These are phyloP conservation scores for Cettia cetti DNA, from an alignment of 2,113 vertebrate genomes.

Conservation along the genomic window DNA sequence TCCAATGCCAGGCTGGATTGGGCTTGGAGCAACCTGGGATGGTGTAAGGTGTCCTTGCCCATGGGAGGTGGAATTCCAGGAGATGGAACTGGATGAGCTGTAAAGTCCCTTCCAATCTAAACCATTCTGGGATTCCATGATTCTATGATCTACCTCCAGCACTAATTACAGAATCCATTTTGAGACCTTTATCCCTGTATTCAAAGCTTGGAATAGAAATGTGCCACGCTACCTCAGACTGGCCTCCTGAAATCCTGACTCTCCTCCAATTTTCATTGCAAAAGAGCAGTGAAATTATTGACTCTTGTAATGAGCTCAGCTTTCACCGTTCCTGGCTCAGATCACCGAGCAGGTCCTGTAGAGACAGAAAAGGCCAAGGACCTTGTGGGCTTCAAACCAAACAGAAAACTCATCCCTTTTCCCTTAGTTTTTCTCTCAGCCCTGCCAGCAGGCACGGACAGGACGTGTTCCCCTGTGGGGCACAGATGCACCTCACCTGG, in stretches of 20 bases:
- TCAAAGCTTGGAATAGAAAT: background rate
- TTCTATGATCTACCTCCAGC: background rate
- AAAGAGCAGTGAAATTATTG: slow-evolving; percentile 16
- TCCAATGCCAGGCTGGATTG: background rate
- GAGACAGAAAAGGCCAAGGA: slow-evolving; percentile 20
- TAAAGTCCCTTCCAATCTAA: background rate
- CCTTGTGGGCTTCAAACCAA: background rate
- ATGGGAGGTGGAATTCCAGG: background rate
- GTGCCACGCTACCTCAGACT: background rate
- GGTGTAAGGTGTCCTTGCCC: background rate
- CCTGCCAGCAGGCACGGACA: fast-evolving
- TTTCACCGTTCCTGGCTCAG: background rate
- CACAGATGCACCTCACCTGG: background rate
- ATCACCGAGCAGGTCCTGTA: background rate
- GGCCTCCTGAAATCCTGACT: background rate
- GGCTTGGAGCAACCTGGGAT: fast-evolving
- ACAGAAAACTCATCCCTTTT: background rate
- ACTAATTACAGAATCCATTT: background rate
- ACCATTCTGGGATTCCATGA: background rate
- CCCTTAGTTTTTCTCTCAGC: background rate
- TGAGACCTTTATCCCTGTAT: background rate
- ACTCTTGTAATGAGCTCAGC: background rate
- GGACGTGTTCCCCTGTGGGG: fast-evolving
- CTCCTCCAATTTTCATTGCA: background rate
- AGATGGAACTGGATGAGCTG: background rate